A percentile compares a stretch with the other conserved stretches of the same genome.
phyloP scores from a whole-genome alignment of 2,113 vertebrate genomes.

The Eonycteris spelaea region DNA sequence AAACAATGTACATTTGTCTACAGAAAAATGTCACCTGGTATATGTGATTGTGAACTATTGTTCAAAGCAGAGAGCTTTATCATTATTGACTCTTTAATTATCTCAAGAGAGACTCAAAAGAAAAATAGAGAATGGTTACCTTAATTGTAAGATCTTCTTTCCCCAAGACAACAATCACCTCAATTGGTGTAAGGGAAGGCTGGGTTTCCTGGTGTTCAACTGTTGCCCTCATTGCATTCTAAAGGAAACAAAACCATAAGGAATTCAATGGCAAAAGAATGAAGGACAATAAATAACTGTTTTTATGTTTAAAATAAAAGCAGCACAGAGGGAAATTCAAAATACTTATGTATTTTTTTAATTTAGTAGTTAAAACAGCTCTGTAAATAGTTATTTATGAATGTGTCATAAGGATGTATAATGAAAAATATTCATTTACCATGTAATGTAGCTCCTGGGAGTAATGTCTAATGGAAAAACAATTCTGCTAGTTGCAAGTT shows the following conservation, averaged over 20 bases:
- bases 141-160: constrained; percentile 97
- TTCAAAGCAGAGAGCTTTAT: neutral
- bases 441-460: constrained; percentile 55
- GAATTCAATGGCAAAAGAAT: neutral
- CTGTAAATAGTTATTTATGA: constrained; percentile 61
- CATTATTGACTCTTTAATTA: neutral
- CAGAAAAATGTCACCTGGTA: neutral
- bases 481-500: constrained; percentile 65
- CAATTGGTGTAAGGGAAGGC: constrained; percentile 87
- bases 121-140: constrained; percentile 79
- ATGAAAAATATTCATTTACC: constrained; percentile 66
- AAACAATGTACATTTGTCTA: neutral
- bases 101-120: neutral
- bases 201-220: constrained; percentile 93
- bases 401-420: constrained; percentile 35
- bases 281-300: neutral
- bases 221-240: constrained; percentile 99
- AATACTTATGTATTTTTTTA: constrained; percentile 25
- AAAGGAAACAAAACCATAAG: constrained; percentile 52
- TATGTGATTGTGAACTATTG: neutral
- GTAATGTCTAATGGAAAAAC: constrained; percentile 65
- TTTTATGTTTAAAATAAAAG: constrained; percentile 61
- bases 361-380: constrained; percentile 48
- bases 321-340: constrained; percentile 22
- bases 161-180: constrained; percentile 93